Base-by-base conservation (phyloP, 2,797 vertebrate species). In the Sebastes wilsoni region DNA sequence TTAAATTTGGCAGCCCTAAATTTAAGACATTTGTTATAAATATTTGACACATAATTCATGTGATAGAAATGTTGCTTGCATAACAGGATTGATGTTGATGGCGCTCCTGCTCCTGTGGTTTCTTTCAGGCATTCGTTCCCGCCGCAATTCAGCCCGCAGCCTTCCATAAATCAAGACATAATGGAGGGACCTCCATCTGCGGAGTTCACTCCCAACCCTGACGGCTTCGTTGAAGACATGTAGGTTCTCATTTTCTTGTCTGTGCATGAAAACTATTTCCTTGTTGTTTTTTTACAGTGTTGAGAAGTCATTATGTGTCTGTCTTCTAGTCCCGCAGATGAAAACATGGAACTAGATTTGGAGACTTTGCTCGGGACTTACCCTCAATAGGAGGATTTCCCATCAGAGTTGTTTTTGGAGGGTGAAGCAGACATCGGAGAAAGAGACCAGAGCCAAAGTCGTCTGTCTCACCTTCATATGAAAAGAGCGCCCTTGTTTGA, bases 81-180 rank as follows among this genome's bases (percentile, higher is more conserved):
- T 14, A 23, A 38, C 20, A 65, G 22, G 12, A 38, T 6, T 38
- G 62, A 23, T 49, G 20, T 10, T 79, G 25, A 70, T 23, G 23
- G 8, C 14, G 0, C 16, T 34, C 2, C 28, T 1, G 12, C 55
- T 70, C 8, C 16, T 64, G 1, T 0, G 27, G 6, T 66, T 73
- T 78, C 5, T 71, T 77, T 75, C 76, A 94, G 93, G 56, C 27
- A 14, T 42, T n/a, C 2, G 34, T 93, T 89, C 68, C 69, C 6
- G n/a, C 79, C 46, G 28, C 6, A 73, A 0, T 91, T 90, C 70
- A 65, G 30, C 49, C 32, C 80, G 1, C n/a, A 49, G 42, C 77
- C 78, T 0, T 5, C 79, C 6, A 52, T 89, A 7, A 1, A 14
- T 64, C 69, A 46, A 46, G 90, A 86, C 1, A 64, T 73, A 8